Evolutionary conservation across 2,113 vertebrate species (phyloP).

Genomic region (Lycaon pictus): DNA sequence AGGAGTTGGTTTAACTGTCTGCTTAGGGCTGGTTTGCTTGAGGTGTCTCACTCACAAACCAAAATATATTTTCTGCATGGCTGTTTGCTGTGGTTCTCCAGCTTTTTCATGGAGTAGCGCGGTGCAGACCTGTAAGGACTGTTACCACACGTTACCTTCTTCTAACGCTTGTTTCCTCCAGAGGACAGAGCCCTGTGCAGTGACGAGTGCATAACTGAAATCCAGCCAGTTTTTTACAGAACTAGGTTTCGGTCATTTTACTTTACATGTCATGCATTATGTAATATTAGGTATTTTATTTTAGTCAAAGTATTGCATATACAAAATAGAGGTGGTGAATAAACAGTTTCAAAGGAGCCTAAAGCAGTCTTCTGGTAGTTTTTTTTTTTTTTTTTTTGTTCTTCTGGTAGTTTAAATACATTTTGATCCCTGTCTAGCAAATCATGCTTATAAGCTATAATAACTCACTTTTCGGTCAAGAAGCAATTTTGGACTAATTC

Average conservation of each 20-base stretch:
- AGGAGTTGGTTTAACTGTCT: background rate
- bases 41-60: background rate
- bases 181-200: background rate
- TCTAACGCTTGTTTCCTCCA: background rate
- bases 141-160: background rate
- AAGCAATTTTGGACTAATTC: background rate
- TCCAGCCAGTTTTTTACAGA: background rate
- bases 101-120: background rate
- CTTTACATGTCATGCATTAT: background rate
- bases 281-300: background rate
- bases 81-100: background rate
- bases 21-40: background rate
- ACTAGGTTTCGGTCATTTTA: background rate
- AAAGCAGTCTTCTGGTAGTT: background rate
- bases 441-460: background rate
- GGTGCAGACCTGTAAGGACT: background rate
- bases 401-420: background rate
- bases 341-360: background rate
- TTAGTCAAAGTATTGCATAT: background rate
- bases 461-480: background rate
- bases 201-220: background rate
- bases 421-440: background rate
- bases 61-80: background rate
- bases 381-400: no score
- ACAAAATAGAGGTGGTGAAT: background rate